phyloP scores from a whole-genome alignment of 2,888 invertebrate genomes.

The Clivina fossor region DNA sequence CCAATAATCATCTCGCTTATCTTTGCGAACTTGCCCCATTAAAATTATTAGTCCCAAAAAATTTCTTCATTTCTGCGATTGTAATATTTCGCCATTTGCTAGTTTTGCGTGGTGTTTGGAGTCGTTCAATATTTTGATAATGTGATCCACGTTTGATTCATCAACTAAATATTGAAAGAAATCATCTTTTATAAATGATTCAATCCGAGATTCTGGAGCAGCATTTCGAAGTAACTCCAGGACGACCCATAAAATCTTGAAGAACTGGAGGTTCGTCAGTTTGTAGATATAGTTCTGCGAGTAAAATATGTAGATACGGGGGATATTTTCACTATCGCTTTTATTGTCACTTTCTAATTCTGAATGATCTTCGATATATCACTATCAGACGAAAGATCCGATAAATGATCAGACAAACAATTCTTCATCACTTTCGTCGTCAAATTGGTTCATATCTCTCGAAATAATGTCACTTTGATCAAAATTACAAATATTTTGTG shows the following conservation, averaged over 20 bases:
- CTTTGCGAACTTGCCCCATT: constrained; percentile 35
- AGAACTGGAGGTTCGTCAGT: neutral
- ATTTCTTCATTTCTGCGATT: constrained; percentile 28
- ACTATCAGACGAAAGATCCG: neutral
- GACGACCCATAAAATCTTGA: neutral
- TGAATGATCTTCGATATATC: neutral
- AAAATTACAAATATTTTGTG: too few species aligned
- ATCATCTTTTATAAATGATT: neutral
- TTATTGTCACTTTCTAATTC: neutral
- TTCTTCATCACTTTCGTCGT: neutral
- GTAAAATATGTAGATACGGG: neutral
- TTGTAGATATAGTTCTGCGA: neutral
- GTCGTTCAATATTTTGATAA: neutral
- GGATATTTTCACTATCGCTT: neutral
- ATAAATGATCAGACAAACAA: neutral
- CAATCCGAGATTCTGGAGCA: neutral
- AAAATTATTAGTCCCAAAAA: constrained; percentile 34
- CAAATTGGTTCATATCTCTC: too few species aligned
- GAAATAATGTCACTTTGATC: too few species aligned
- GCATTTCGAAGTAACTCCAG: neutral
- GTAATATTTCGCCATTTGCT: constrained; percentile 2
- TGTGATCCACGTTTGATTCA: neutral
- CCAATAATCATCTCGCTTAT: constrained; percentile 34
- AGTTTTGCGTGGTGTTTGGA: neutral
- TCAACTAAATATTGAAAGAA: neutral